phyloP scores from a whole-genome alignment of 2,797 vertebrate genomes.

The Sitta carolinensis region DNA sequence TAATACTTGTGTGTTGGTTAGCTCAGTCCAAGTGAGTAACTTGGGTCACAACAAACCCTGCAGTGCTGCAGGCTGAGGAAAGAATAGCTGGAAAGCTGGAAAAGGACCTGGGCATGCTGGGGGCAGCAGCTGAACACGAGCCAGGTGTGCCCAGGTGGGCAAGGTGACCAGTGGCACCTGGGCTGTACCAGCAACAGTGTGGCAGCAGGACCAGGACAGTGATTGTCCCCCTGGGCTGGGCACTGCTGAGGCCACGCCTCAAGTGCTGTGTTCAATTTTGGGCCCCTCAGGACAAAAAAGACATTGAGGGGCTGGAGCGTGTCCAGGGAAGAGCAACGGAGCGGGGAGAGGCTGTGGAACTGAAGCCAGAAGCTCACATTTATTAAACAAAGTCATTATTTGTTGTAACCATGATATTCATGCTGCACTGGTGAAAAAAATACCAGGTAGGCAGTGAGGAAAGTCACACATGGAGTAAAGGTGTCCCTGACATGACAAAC shows the following conservation, averaged over 20 bases:
- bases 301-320: not conserved
- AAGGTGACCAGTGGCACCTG: not conserved
- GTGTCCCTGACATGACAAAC: not conserved
- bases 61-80: not conserved
- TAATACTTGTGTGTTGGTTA: not conserved
- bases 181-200: not conserved
- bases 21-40: not conserved
- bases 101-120: not conserved
- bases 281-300: not conserved
- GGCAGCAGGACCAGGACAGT: not conserved
- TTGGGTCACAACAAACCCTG: not conserved
- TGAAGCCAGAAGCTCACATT: not conserved
- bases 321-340: rapidly evolving
- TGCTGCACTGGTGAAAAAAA: not conserved
- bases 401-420: not conserved
- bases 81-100: not conserved
- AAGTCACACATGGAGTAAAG: not conserved
- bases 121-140: rapidly evolving
- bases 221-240: not conserved
- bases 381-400: not conserved
- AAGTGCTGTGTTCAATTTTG: rapidly evolving
- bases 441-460: not conserved
- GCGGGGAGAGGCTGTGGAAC: not conserved
- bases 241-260: too few relatives aligned
- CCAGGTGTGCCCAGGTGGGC: not conserved